Base-by-base conservation (phyloP, 1,140 invertebrate species). In the Diploscapter pachys region DNA sequence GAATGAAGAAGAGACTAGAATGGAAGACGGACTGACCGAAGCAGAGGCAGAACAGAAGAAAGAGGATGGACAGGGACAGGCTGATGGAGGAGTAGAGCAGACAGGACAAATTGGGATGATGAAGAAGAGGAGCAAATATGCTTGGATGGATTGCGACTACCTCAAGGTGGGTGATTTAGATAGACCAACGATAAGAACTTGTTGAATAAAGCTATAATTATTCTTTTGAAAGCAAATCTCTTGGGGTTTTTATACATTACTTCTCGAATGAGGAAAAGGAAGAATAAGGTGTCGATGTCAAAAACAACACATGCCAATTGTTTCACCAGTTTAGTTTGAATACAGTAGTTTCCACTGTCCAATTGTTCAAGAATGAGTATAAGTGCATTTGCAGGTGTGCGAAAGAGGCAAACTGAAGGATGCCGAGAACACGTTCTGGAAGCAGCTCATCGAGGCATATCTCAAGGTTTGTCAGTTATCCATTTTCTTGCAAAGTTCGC, bases 81-180 rank as follows among this genome's bases (percentile, higher is more conserved):
- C 9, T 54, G 55, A n/a, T 57, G 63, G 0, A 55, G 63, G 48
- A 73, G 50, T 5, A 4, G 57, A 4, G 13, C 55, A 70, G 63
- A 66, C 9, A 9, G 5, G 4, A 57, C 6, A 31, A 64, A 8
- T 69, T 66, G 57, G 56, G 31, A 31, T 48, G 48, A 4, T 70
- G 4, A 56, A 70, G 48, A 73, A 78, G 31, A 72, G 50, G 51
- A 54, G 71, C 48, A 71, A 74, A 2, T 70, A 70, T 13, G 68
- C 64, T 4, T 84, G 83, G 83, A 84, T 84, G 83, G 79, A 85
- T 59, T 73, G 63, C 31, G 83, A 85, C 63, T 85, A 83, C 31
- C 31, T 31, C 31, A 31, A 31, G 31, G 31, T 31, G 31, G 31
- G 31, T 31, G 31, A 31, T 31, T 31, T 31, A 31, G 31, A 31